Percentiles rank a stretch among this genome's conserved stretches.
Evolutionary conservation across 2,888 invertebrate genomes (phyloP).

Genomic region (Molorchus minor): DNA sequence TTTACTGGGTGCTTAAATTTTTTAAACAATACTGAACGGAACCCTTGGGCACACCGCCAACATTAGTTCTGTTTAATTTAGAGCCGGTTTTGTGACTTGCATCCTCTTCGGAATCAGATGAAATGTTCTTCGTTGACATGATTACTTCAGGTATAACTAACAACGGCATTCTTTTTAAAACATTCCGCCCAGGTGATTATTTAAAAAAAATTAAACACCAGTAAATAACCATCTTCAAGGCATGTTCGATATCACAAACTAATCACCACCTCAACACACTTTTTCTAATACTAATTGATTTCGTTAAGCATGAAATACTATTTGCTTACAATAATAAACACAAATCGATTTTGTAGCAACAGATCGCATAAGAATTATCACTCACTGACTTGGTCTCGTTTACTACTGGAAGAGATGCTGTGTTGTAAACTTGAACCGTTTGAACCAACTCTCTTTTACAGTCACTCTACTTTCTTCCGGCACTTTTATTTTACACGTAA

Average conservation of each 20-base stretch:
- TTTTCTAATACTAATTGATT: background rate
- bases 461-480: conserved; percentile 41
- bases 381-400: conserved; percentile 2
- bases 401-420: background rate
- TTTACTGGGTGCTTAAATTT: background rate
- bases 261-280: background rate
- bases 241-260: background rate
- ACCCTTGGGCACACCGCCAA: conserved; percentile 9
- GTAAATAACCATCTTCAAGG: background rate
- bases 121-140: conserved; percentile 27
- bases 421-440: background rate
- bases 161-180: conserved; percentile 8
- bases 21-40: no score
- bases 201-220: background rate
- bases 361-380: background rate
- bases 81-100: background rate
- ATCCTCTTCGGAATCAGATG: conserved; percentile 7
- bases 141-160: conserved; percentile 10
- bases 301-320: background rate
- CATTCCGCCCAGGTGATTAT: no score
- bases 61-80: background rate
- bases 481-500: conserved; percentile 27
- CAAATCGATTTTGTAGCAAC: background rate
- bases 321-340: background rate
- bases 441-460: conserved; percentile 21